Evolutionary conservation across 2,797 vertebrate species (phyloP).

Genomic region (Dermochelys coriacea): DNA sequence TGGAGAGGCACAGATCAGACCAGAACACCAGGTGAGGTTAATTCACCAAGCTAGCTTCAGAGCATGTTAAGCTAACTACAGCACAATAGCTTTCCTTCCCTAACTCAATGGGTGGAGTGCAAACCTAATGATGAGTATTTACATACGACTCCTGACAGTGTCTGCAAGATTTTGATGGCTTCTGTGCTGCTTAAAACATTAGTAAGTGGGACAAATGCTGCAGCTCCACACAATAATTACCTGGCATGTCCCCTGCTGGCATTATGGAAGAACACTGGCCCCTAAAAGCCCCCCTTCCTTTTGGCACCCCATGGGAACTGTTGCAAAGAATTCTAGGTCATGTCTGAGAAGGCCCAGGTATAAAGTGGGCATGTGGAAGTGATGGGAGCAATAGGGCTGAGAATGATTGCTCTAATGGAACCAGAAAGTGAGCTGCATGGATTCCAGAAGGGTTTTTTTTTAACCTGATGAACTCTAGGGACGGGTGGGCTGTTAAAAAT

Average conservation of each 20-base stretch:
- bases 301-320: too few relatives aligned
- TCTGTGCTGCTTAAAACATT: background rate
- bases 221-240: too few relatives aligned
- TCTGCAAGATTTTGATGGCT: background rate
- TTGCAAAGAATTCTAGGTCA: background rate
- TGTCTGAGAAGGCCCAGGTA: background rate
- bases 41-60: background rate
- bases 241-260: background rate
- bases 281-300: background rate
- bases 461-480: background rate
- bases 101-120: background rate
- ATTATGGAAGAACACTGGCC: background rate
- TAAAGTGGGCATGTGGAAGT: background rate
- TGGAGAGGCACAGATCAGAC: background rate
- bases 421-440: background rate
- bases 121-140: background rate
- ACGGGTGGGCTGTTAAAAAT: fast-evolving
- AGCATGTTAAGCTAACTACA: background rate
- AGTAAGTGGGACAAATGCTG: background rate
- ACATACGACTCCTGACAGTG: background rate
- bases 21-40: background rate
- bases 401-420: background rate
- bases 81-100: background rate
- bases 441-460: fast-evolving
- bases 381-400: background rate